Evolutionary conservation across 2,888 invertebrate genomes (phyloP), one percentile per base, ranked within the genome.

Genomic region (Hedya salicella): DNA sequence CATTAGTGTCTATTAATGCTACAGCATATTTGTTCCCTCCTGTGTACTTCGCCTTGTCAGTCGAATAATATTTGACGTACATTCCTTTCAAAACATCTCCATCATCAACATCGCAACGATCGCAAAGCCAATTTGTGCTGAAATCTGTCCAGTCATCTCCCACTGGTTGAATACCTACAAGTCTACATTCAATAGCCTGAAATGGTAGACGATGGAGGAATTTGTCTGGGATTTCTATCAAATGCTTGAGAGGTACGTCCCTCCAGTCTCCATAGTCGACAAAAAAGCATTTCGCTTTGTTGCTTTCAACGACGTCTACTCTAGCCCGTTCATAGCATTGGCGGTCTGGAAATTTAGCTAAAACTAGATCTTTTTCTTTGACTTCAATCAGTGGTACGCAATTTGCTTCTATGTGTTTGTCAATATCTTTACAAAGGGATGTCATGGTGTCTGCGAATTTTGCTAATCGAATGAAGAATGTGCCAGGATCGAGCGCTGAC

Each of bases 231-330:
- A 95, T 89, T 50, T 88, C 83, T 30, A 85, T 79, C 17, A 95
- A 71, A 70, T 93, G 82, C 3, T 83, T 76, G 3, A 78, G 71
- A 0, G 82, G 69, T 0, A 95, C 86, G 0, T 80, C 77, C 48
- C 84, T 84, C 76, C 86, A 91, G 75, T 95, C 95, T 0, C 95
- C 95, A 73, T 93, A 93, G 78, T 95, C 95, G 0, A 95, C 94
- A 75, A 93, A 95, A 75, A 94, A 94, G 69, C 93, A 93, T 68
- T 93, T 87, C 0, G 91, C 89, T 71, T 87, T 87, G n/a, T 78
- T 75, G n/a, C 81, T 75, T 2, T 79, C 75, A 9, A 83, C 75
- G 32, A 84, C 76, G 16, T 88, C 83, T 2, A 94, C 82, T 68
- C 91, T 80, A 3, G 93, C 92, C 54, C 94, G 80, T 69, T 88